Percentiles rank a stretch among this genome's conserved stretches.
phyloP scores from a whole-genome alignment of 2,888 invertebrate genomes.

The Parnassius glacialis region DNA sequence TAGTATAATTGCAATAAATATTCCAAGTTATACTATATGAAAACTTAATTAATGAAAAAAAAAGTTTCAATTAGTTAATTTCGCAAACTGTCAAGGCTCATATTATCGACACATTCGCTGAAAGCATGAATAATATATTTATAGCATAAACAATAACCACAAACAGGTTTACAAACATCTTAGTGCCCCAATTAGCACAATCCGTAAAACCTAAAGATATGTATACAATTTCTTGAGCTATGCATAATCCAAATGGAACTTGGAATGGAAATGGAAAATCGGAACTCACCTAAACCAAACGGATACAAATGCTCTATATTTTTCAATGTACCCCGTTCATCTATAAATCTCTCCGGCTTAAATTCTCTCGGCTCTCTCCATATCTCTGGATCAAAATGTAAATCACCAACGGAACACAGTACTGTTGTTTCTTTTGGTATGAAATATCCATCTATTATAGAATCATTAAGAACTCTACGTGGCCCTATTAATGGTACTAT shows the following conservation, averaged over 20 bases:
- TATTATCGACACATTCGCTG: no score
- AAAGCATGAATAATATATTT: no score
- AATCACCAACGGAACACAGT: constrained; percentile 74
- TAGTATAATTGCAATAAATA: no score
- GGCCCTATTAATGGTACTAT: constrained; percentile 80
- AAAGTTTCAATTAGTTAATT: no score
- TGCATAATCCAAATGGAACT: neutral
- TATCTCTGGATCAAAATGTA: constrained; percentile 72
- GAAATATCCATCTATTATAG: constrained; percentile 58
- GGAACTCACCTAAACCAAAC: constrained; percentile 83
- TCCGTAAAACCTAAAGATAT: no score
- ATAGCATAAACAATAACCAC: no score
- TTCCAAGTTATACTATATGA: no score
- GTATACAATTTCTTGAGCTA: no score
- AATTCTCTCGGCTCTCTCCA: constrained; percentile 83
- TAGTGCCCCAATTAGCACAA: no score
- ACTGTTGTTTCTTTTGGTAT: constrained; percentile 78
- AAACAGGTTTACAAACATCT: no score
- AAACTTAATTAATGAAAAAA: no score
- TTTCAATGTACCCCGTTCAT: constrained; percentile 71
- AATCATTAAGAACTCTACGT: constrained; percentile 57
- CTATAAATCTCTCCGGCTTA: constrained; percentile 83
- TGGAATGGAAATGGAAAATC: constrained; percentile 2
- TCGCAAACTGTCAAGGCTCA: no score
- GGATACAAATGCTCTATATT: constrained; percentile 80